Conservation (phyloP, 53 echinoderm and acorn worm species). For the Zoroaster sp. region DNA sequence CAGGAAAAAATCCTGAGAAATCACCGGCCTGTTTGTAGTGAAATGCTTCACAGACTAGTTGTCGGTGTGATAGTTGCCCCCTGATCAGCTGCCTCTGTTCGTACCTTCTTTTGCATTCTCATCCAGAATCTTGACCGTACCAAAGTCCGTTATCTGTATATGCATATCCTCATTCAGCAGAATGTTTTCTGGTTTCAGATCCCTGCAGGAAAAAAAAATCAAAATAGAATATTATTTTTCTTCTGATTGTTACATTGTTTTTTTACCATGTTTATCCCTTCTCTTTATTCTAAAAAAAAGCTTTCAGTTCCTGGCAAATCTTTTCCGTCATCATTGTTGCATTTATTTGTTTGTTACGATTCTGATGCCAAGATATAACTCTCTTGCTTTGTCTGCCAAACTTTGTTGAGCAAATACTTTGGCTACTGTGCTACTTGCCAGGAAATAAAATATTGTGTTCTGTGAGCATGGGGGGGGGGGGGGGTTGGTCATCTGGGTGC, state of each 20-base stretch:
- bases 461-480: no score
- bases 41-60: neutral
- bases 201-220: slow-evolving; percentile 58
- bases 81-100: neutral
- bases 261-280: neutral
- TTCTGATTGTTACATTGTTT: neutral
- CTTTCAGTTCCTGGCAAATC: neutral
- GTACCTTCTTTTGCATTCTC: slow-evolving; percentile 86
- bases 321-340: no score
- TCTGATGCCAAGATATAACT: no score
- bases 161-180: slow-evolving; percentile 96
- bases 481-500: no score
- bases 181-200: slow-evolving; percentile 99
- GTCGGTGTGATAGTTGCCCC: no score
- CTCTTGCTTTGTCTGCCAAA: no score
- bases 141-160: slow-evolving; percentile 99
- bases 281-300: neutral
- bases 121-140: slow-evolving; percentile 93
- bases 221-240: neutral
- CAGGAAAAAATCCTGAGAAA: no score
- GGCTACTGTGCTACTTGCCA: no score
- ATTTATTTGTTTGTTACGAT: no score
- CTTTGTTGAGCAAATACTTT: no score
- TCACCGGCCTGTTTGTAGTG: no score
- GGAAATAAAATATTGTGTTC: no score